Evolutionary conservation across 2,797 vertebrate genomes (phyloP), one percentile per base, ranked within the genome.

Genomic region (Bradypodion ventrale): DNA sequence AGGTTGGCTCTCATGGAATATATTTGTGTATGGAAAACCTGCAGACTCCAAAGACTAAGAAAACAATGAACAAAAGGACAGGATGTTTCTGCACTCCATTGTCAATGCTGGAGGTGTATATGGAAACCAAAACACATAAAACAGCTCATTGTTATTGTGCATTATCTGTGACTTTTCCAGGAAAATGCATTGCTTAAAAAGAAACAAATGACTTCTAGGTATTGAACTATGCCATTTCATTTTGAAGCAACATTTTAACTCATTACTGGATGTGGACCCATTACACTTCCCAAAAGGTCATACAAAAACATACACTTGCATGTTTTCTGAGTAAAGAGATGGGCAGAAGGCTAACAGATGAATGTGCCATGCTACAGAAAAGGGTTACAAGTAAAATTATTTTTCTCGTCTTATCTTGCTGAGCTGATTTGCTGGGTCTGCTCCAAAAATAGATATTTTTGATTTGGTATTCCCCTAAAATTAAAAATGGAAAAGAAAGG

Each of bases 61-160:
- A 93, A 87, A 93, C 91, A 94, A 94, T 90, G 89, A 90, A 90
- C 91, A 92, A 94, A 60, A 93, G 91, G 82, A 75, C 52, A 69
- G 42, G 21, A 19, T 60, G 78, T 69, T 49, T 80, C 78, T 62
- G 63, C 52, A 42, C 83, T 52, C 15, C 78, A 23, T 44, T 27
- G 1, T 1, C 80, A 35, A 2, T 80, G 5, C 0, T 0, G 2
- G 72, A 83, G 29, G 62, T 0, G n/a, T 16, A 44, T 46, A 60
- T 79, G 27, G 1, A 91, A 81, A 44, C 74, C 62, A 87, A 85
- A n/a, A 3, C 0, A 0, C n/a, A 12, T 66, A 8, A 32, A 52
- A 12, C 0, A 37, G 68, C 40, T 35, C 15, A 29, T 23, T 46
- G 59, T n/a, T 40, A 35, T 10, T 76, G 21, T 65, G 42, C 65